A percentile compares a stretch with the other conserved stretches of the same genome.
phyloP scores from a whole-genome alignment of 2,113 vertebrate species.

The Corythoichthys haematopterus region DNA sequence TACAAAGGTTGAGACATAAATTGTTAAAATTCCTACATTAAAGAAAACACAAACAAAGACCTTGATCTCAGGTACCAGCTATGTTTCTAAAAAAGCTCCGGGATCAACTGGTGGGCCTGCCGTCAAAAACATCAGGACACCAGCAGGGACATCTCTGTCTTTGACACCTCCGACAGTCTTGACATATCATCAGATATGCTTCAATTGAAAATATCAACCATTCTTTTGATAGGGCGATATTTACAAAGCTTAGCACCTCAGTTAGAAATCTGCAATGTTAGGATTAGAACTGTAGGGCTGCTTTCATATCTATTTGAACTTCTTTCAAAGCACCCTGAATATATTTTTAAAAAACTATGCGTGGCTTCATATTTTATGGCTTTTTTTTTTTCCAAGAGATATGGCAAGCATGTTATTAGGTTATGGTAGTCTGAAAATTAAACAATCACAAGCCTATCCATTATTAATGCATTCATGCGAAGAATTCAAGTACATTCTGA shows the following conservation, averaged over 20 bases:
- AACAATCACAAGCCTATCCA: not conserved
- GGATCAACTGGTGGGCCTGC: constrained; percentile 15
- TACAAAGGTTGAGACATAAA: constrained; percentile 15
- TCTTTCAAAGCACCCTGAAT: not conserved
- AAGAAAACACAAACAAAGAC: not conserved
- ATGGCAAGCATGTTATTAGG: not conserved
- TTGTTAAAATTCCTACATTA: not conserved
- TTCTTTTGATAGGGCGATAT: not conserved
- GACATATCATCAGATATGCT: not conserved
- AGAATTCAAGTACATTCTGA: no score
- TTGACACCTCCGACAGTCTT: constrained; percentile 19
- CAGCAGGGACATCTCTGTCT: constrained; percentile 13
- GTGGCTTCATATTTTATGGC: not conserved
- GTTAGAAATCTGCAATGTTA: not conserved
- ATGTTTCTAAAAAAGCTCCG: constrained; percentile 1
- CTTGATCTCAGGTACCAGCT: not conserved
- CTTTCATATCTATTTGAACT: not conserved
- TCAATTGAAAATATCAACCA: not conserved
- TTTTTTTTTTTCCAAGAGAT: not conserved
- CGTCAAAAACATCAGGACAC: constrained; percentile 50
- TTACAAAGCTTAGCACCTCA: not conserved
- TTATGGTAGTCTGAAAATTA: not conserved
- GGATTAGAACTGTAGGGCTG: not conserved
- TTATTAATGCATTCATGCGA: not conserved
- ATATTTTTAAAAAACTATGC: not conserved